Base-by-base conservation (phyloP, 2,113 vertebrate species). In the Trogon melanurus region DNA sequence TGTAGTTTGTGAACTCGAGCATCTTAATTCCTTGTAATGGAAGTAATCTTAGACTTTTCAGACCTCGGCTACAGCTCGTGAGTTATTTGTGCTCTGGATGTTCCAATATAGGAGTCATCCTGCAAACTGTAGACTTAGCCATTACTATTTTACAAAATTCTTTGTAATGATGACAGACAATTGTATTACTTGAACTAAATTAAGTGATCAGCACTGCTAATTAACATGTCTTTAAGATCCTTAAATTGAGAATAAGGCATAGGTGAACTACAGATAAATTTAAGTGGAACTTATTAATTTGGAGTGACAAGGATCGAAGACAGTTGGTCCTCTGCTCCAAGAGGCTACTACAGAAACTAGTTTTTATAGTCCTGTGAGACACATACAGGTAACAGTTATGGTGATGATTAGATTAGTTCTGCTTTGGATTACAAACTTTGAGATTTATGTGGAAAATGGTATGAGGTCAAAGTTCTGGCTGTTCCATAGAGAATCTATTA, bases 401-500 rank as follows among this genome's bases (percentile, higher is more conserved):
- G 10, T 38, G 19, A 45, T 38, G 19, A 50, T 38, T 5, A 50
- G 89, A 56, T 62, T 25, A 12, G 6, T 88, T 34, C 16, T 85
- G 4, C 41, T 78, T 81, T 69, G 45, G 38, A 58, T 71, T 45
- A 10, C 22, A 13, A 29, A 51, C 17, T 57, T 36, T 1, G 18
- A 69, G 20, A 5, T 65, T 89, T 0, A 38, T 8, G 50, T 62
- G 22, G 58, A n/a, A 83, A 85, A 51, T 38, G 0, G 9, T 8
- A 62, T 0, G 3, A 57, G 27, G 29, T 66, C 1, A 0, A 32
- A 70, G 92, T 96, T 96, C 96, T 97, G 91, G 32, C 96, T 97
- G 96, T 97, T 96, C 96, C 92, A 91, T 66, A 87, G 88, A 96
- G 65, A 92, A 85, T 16, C 41, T 79, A 0, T 45, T 70, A 51